A percentile compares a stretch with the other conserved stretches of the same genome.
Evolutionary conservation across 92 coral and sea anemone genomes (phyloP).

Genomic region (Palythoa heliodiscus): DNA sequence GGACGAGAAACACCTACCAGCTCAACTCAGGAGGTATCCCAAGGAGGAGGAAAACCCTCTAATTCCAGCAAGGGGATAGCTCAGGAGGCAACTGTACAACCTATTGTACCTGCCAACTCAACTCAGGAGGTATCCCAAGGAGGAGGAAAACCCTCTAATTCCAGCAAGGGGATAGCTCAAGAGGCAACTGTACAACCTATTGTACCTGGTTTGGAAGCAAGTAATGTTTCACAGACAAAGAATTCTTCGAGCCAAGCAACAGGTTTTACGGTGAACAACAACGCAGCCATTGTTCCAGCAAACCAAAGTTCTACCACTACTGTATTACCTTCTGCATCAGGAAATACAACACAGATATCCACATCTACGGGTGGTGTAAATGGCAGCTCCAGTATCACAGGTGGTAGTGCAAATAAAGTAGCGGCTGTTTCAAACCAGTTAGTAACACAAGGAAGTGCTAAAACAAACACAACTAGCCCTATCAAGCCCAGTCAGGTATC

Average conservation of each 20-base stretch:
- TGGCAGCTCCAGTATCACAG: background rate
- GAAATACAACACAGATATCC: background rate
- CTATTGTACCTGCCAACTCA: background rate
- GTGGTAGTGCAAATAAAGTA: background rate
- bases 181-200: background rate
- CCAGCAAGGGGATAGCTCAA: background rate
- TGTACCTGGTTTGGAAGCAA: conserved; percentile 9
- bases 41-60: background rate
- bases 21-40: background rate
- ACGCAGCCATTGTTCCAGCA: background rate
- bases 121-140: background rate
- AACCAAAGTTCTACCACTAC: background rate
- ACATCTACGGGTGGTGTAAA: background rate
- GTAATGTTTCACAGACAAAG: background rate
- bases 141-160: background rate
- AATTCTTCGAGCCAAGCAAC: background rate
- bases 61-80: background rate
- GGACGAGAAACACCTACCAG: background rate
- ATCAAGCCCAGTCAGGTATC: background rate
- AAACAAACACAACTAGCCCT: background rate
- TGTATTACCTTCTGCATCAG: background rate
- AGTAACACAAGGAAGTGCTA: background rate
- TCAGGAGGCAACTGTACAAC: no score
- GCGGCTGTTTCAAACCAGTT: no score
- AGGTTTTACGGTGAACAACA: background rate